Conservation (phyloP, 1,140 invertebrate genomes). For the Melitaea cinxia region DNA sequence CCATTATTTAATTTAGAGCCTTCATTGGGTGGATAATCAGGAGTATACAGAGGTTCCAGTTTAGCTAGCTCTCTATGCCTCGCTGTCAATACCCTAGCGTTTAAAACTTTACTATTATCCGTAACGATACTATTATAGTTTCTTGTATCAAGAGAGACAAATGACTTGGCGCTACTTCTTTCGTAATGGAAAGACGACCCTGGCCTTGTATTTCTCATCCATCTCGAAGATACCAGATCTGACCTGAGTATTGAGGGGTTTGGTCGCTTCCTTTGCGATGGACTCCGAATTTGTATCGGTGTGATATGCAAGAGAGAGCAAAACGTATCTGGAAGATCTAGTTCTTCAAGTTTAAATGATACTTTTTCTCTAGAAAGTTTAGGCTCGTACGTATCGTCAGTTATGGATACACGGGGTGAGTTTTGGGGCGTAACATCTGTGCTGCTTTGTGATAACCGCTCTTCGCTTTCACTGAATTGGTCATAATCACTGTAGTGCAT, state of each 20-base stretch:
- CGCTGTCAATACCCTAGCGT: constrained; percentile 62
- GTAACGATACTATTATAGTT: constrained; percentile 55
- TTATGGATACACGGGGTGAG: constrained; percentile 57
- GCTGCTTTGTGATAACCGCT: constrained; percentile 68
- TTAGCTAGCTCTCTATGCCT: constrained; percentile 59
- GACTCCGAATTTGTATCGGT: constrained; percentile 67
- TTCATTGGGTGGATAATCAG: constrained; percentile 54
- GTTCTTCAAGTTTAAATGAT: constrained; percentile 49
- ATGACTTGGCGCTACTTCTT: constrained; percentile 74
- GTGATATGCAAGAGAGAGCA: constrained; percentile 71
- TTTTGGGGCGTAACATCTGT: constrained; percentile 72
- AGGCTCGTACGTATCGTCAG: constrained; percentile 48
- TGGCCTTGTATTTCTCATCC: constrained; percentile 66
- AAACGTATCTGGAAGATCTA: constrained; percentile 57
- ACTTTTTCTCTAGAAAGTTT: constrained; percentile 60
- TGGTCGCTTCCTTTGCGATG: constrained; percentile 57
- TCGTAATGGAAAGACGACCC: constrained; percentile 67
- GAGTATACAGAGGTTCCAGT: constrained; percentile 63
- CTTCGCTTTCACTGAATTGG: constrained; percentile 70
- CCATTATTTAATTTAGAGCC: constrained; percentile 43
- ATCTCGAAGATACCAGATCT: constrained; percentile 76
- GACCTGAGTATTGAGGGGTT: constrained; percentile 72
- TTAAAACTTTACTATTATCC: constrained; percentile 53
- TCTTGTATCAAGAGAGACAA: constrained; percentile 66
- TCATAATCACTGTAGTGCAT: constrained; percentile 77